Evolutionary conservation across 2,888 invertebrate genomes (phyloP), one percentile per base, ranked within the genome.

Genomic region (Ametastegia equiseti): DNA sequence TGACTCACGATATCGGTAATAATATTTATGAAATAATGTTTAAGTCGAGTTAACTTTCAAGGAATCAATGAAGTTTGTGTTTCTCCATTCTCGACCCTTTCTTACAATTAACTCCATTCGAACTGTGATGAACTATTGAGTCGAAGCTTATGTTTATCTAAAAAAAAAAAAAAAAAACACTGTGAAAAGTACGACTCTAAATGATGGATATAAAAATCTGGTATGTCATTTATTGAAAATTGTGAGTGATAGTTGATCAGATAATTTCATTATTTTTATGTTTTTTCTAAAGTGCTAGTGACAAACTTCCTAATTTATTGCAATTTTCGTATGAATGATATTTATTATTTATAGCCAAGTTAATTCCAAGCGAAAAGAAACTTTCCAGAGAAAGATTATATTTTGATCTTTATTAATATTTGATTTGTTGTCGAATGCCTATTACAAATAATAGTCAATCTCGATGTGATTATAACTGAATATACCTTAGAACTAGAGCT

Each of bases 81-180:
- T 39, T 67, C 23, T 67, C 39, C 39, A 67, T 67, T 67, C 71
- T 47, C 45, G 47, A 33, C 47, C 42, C 71, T 71, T 15, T 71
- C 19, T 30, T 71, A 47, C 30, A 47, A n/a, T 45, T 47, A 71
- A 71, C 30, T 47, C n/a, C 4, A 6, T 15, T 15, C n/a, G 5
- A 33, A 30, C 71, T 71, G 71, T 71, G 71, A 71, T 71, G 42
- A 71, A 45, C 71, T 47, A 15, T 45, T 47, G 1, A 71, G 30
- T 47, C 45, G 23, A 45, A n/a, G 42, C n/a, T 71, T 47, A 27
- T 30, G 6, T 47, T 47, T 71, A 47, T 45, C 45, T 47, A n/a
- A 47, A n/a, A n/a, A n/a, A n/a, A n/a, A n/a, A n/a, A n/a, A n/a
- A n/a, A n/a, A n/a, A n/a, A 71, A 47, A 47, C n/a, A 71, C 30